Evolutionary conservation across 1,140 invertebrate species (phyloP).

Genomic region (Drosophila willistoni): DNA sequence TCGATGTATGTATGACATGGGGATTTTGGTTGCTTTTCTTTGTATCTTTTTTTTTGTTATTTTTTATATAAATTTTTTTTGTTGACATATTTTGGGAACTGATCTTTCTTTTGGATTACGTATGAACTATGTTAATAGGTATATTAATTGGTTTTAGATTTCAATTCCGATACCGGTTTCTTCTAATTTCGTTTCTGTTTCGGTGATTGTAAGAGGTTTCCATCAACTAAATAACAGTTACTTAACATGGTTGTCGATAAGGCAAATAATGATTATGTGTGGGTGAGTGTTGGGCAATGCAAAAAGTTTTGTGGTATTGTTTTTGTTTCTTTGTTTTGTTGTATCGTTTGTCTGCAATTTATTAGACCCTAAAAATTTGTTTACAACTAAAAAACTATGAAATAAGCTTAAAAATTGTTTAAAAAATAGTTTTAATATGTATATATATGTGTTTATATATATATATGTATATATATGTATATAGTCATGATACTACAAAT

Average conservation of each 20-base stretch:
- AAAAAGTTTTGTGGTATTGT: conserved; percentile 59
- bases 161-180: conserved; percentile 16
- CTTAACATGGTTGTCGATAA: conserved; percentile 59
- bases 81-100: background rate
- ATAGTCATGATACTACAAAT: conserved; percentile 51
- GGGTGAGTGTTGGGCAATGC: conserved; percentile 38
- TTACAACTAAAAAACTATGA: conserved; percentile 71
- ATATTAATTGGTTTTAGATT: conserved; percentile 5
- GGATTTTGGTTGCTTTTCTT: background rate
- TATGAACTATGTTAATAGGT: conserved; percentile 5
- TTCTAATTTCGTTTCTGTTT: conserved; percentile 24
- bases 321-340: conserved; percentile 29
- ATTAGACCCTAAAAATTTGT: conserved; percentile 72
- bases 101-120: background rate
- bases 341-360: conserved; percentile 55
- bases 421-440: conserved; percentile 61
- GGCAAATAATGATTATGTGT: conserved; percentile 55
- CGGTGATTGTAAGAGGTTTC: conserved; percentile 7
- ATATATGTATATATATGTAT: conserved; percentile 33
- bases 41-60: no score
- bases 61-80: background rate
- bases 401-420: conserved; percentile 69
- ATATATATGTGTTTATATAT: conserved; percentile 27
- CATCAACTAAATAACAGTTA: conserved; percentile 74
- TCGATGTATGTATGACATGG: conserved; percentile 9